Evolutionary conservation across 2,797 vertebrate species (phyloP).

Genomic region (Anabas testudineus): DNA sequence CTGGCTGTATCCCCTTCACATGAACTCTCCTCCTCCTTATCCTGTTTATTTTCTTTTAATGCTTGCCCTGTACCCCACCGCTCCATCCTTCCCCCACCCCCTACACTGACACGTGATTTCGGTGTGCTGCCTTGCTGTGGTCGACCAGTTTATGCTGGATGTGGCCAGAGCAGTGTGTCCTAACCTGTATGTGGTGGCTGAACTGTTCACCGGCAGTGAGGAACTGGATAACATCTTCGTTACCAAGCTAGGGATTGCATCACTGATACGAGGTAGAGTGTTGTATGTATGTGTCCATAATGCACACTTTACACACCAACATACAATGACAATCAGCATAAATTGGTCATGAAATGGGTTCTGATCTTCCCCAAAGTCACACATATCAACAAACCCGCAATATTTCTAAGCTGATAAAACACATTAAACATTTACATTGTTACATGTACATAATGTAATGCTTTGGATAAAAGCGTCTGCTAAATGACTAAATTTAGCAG

Average conservation of each 20-base stretch:
- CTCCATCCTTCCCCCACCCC: background rate
- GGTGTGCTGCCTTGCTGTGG: constrained; percentile 52
- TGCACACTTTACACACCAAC: background rate
- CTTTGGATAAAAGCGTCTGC: too few species aligned
- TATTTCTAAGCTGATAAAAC: too few species aligned
- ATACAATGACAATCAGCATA: background rate
- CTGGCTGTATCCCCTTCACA: constrained; percentile 16
- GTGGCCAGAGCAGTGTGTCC: constrained; percentile 89
- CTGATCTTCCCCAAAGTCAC: background rate
- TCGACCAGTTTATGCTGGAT: constrained; percentile 92
- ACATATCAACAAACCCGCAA: too few species aligned
- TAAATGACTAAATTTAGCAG: too few species aligned
- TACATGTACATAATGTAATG: too few species aligned
- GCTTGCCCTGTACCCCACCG: background rate
- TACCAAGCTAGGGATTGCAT: constrained; percentile 95
- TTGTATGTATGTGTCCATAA: constrained; percentile 9
- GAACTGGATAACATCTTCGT: constrained; percentile 99
- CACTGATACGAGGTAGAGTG: constrained; percentile 94
- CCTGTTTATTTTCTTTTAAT: background rate
- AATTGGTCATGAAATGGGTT: background rate
- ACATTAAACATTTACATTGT: too few species aligned
- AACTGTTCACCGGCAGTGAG: constrained; percentile 98
- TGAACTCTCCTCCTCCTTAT: constrained; percentile 9
- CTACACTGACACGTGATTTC: constrained; percentile 11
- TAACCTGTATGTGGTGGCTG: constrained; percentile 96